Evolutionary conservation across 2,797 vertebrate genomes (phyloP).

Genomic region (Hoplostethus mediterraneus): DNA sequence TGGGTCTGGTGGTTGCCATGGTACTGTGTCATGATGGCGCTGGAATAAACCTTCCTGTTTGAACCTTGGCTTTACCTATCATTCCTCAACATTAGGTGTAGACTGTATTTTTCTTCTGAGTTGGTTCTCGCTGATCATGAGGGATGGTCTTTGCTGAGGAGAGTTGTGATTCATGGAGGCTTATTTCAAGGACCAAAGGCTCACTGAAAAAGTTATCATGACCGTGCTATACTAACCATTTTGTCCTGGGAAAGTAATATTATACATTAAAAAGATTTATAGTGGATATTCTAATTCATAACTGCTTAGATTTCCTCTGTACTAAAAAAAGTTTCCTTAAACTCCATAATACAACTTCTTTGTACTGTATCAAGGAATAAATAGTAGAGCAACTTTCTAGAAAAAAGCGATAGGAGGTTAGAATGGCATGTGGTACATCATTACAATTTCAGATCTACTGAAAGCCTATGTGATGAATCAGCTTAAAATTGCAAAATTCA

Average conservation of each 20-base stretch:
- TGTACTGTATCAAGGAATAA: slow-evolving; percentile 33
- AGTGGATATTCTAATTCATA: slow-evolving; percentile 48
- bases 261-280: slow-evolving; percentile 60
- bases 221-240: slow-evolving; percentile 45
- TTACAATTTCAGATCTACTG: slow-evolving; percentile 14
- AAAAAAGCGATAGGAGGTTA: slow-evolving; percentile 13
- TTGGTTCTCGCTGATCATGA: slow-evolving; percentile 15
- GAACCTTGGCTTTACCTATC: slow-evolving; percentile 32
- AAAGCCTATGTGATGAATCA: neutral
- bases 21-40: slow-evolving; percentile 28
- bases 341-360: slow-evolving; percentile 11
- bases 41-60: slow-evolving; percentile 46
- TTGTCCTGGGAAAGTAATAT: slow-evolving; percentile 49
- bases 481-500: slow-evolving; percentile 2
- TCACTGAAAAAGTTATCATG: slow-evolving; percentile 69
- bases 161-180: slow-evolving; percentile 35
- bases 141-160: slow-evolving; percentile 11
- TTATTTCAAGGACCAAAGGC: slow-evolving; percentile 40
- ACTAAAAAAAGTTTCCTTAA: slow-evolving; percentile 33
- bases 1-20: slow-evolving; percentile 51
- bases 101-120: slow-evolving; percentile 14
- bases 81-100: slow-evolving; percentile 8
- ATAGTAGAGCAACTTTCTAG: slow-evolving; percentile 22
- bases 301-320: slow-evolving; percentile 34
- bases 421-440: neutral